Evolutionary conservation across 1,140 invertebrate genomes (phyloP).

Genomic region (Goniozus legneri): DNA sequence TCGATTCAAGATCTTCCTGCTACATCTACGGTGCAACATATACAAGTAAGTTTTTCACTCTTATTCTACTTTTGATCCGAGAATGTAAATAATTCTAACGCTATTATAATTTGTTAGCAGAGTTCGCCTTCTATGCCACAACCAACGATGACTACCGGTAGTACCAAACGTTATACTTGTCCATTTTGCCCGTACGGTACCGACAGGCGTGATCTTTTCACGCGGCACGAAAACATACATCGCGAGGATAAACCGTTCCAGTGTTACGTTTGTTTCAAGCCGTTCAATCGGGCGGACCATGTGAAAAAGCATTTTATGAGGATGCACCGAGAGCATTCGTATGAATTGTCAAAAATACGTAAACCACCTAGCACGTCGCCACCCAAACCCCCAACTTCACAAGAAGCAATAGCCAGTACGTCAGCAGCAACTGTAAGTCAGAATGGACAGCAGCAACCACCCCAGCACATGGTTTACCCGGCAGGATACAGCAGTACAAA

Average conservation of each 20-base stretch:
- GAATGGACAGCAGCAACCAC: neutral
- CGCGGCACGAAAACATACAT: conserved; percentile 94
- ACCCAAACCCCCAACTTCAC: conserved; percentile 28
- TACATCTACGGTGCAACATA: conserved; percentile 35
- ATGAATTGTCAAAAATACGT: conserved; percentile 79
- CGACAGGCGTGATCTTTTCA: conserved; percentile 89
- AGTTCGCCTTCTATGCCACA: conserved; percentile 30
- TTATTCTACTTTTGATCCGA: neutral
- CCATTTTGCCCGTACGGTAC: conserved; percentile 84
- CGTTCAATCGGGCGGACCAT: conserved; percentile 92
- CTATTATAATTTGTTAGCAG: conserved; percentile 12
- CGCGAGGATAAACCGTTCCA: conserved; percentile 90
- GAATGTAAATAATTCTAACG: neutral
- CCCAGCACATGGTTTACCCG: conserved; percentile 29
- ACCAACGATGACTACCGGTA: conserved; percentile 26
- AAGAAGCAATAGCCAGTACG: conserved; percentile 3
- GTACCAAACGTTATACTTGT: conserved; percentile 77
- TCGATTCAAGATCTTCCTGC: conserved; percentile 46
- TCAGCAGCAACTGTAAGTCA: conserved; percentile 1
- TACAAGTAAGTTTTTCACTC: neutral
- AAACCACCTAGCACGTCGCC: conserved; percentile 37
- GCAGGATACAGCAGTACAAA: conserved; percentile 38
- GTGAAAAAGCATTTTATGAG: conserved; percentile 90
- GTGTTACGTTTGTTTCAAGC: conserved; percentile 86
- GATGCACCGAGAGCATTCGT: conserved; percentile 83